phyloP scores from a whole-genome alignment of 2,888 invertebrate species.

The Lomographa bimaculata region DNA sequence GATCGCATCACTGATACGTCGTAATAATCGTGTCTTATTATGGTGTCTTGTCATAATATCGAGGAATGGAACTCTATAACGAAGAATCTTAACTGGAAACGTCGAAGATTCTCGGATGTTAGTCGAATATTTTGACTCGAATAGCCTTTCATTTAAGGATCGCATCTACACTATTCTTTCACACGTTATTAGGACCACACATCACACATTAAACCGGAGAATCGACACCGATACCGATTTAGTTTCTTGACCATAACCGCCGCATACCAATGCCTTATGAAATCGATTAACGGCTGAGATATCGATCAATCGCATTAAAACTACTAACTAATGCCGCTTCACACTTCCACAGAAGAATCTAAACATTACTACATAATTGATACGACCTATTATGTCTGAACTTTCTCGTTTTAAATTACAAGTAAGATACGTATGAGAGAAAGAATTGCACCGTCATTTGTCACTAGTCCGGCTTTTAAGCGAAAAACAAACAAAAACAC shows the following conservation, averaged over 20 bases:
- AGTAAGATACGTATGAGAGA: slow-evolving; percentile 36
- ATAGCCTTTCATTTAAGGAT: slow-evolving; percentile 33
- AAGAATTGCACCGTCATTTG: slow-evolving; percentile 46
- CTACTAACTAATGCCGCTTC: slow-evolving; percentile 55
- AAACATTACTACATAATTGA: slow-evolving; percentile 41
- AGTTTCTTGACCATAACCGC: slow-evolving; percentile 51
- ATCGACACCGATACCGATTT: slow-evolving; percentile 54
- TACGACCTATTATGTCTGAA: slow-evolving; percentile 32
- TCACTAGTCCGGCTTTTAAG: slow-evolving; percentile 47
- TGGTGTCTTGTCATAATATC: slow-evolving; percentile 62
- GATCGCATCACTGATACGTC: slow-evolving; percentile 49
- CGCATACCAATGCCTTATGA: slow-evolving; percentile 57
- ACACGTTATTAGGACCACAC: slow-evolving; percentile 65
- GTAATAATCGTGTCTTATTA: slow-evolving; percentile 65
- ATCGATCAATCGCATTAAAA: slow-evolving; percentile 59
- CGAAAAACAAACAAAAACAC: slow-evolving; percentile 52
- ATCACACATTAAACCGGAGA: slow-evolving; percentile 50
- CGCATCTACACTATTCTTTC: slow-evolving; percentile 47
- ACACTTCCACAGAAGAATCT: slow-evolving; percentile 46
- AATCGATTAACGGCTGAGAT: slow-evolving; percentile 57
- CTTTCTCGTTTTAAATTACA: slow-evolving; percentile 29
- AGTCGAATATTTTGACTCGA: slow-evolving; percentile 19
- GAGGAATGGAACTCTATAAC: slow-evolving; percentile 46
- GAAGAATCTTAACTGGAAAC: slow-evolving; percentile 10
- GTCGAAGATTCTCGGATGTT: too few species aligned